Conservation (phyloP, 30 jellyfish, hydroid and myxozoan genomes). For the Cassiopea xamachana region DNA sequence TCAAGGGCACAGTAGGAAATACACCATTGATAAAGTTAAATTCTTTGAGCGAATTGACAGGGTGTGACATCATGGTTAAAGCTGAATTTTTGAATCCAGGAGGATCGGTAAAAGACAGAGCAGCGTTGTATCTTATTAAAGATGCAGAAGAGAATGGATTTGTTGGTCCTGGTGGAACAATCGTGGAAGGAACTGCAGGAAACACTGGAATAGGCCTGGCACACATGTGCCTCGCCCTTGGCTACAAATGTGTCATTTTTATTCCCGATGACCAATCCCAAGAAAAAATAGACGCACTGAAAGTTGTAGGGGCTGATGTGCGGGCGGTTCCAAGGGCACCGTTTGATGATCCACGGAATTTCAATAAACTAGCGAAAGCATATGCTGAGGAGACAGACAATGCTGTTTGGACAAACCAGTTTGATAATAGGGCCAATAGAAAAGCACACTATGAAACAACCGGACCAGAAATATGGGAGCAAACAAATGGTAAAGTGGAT, state of each 20-base stretch:
- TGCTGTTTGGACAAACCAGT: slow-evolving; percentile 94
- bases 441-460: slow-evolving; percentile 95
- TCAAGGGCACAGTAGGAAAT: slow-evolving; percentile 90
- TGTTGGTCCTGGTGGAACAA: slow-evolving; percentile 88
- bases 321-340: slow-evolving; percentile 97
- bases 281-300: slow-evolving; percentile 86
- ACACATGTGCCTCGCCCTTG: slow-evolving; percentile 88
- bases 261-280: slow-evolving; percentile 92
- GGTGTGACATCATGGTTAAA: slow-evolving; percentile 90
- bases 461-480: slow-evolving; percentile 98
- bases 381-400: slow-evolving; percentile 76
- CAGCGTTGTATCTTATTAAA: slow-evolving; percentile 81
- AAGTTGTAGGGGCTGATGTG: slow-evolving; percentile 96
- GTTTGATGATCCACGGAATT: slow-evolving; percentile 88
- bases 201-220: slow-evolving; percentile 97
- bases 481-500: slow-evolving; percentile 95
- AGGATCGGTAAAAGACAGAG: slow-evolving; percentile 96
- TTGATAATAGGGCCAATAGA: slow-evolving; percentile 87
- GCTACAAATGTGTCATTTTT: slow-evolving; percentile 86
- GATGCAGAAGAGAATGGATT: slow-evolving; percentile 85
- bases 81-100: slow-evolving; percentile 94
- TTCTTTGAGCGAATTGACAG: slow-evolving; percentile 84
- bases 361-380: slow-evolving; percentile 89
- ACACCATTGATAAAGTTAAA: slow-evolving; percentile 93
- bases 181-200: slow-evolving; percentile 97